These are phyloP conservation scores for Aegotheles bennettii DNA, from an alignment of 2,113 vertebrate genomes.

Conservation along the genomic window DNA sequence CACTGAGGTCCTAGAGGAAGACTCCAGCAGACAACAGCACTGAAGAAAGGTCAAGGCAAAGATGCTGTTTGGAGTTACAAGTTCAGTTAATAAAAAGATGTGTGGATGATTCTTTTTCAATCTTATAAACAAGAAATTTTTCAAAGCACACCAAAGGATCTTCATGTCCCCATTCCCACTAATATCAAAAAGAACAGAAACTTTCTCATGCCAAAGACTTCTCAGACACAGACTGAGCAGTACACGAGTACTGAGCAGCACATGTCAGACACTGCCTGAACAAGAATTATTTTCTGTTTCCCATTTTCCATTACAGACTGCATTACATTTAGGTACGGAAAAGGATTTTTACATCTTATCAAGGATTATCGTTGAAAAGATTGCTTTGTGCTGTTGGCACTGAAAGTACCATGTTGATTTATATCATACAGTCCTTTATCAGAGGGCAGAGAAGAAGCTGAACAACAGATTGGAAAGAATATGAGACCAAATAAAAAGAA, in stretches of 20 bases:
- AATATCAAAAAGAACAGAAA: not conserved
- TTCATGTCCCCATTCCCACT: not conserved
- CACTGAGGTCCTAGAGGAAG: not conserved
- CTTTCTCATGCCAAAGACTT: not conserved
- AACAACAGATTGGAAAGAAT: not conserved
- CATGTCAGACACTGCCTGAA: not conserved
- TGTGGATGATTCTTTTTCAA: not conserved
- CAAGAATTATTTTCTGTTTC: not conserved
- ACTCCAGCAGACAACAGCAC: not conserved
- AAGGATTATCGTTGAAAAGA: not conserved
- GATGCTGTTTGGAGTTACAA: not conserved
- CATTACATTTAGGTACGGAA: not conserved
- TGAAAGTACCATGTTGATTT: not conserved
- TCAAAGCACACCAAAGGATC: not conserved
- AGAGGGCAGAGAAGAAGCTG: not conserved
- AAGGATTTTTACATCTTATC: not conserved
- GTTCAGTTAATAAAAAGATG: not conserved
- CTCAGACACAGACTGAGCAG: not conserved
- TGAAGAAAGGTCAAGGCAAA: not conserved
- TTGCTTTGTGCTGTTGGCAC: not conserved
- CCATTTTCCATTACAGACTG: not conserved
- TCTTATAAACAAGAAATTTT: not conserved
- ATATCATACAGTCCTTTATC: not conserved
- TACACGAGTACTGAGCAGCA: not conserved
- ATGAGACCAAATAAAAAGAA: not conserved